These are phyloP conservation scores for Willowsia nigromaculata DNA, from an alignment of 2,888 invertebrate species.

Conservation along the genomic window DNA sequence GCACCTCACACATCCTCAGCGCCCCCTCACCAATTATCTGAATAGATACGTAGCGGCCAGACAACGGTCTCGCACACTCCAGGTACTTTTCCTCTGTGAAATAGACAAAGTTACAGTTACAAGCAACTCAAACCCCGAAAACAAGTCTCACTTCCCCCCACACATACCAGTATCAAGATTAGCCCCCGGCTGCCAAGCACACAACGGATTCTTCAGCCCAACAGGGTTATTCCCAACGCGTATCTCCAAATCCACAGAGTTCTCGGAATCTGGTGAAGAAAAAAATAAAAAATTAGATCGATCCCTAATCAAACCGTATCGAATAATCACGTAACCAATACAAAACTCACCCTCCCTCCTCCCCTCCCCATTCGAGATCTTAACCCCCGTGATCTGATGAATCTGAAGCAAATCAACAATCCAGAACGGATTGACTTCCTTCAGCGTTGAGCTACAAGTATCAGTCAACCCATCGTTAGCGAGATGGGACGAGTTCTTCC, in stretches of 20 bases:
- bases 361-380: conserved; percentile 89
- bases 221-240: conserved; percentile 89
- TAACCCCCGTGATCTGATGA: conserved; percentile 91
- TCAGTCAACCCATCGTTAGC: conserved; percentile 93
- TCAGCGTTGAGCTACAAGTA: conserved; percentile 91
- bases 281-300: not conserved
- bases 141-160: not conserved
- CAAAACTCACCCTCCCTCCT: not conserved
- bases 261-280: conserved; percentile 49
- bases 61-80: conserved; percentile 90
- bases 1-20: conserved; percentile 93
- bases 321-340: not conserved
- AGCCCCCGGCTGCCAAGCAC: conserved; percentile 96
- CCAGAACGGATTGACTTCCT: conserved; percentile 96
- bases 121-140: conserved; percentile 22
- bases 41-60: conserved; percentile 93
- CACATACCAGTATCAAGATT: conserved; percentile 78
- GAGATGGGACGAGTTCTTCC: conserved; percentile 90
- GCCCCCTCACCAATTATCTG: conserved; percentile 95
- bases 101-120: conserved; percentile 79
- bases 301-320: not conserved
- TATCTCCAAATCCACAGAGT: conserved; percentile 79
- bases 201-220: conserved; percentile 92
- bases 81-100: conserved; percentile 91
- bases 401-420: conserved; percentile 91